Percentiles rank a stretch among this genome's conserved stretches.
Conservation (phyloP, 2,113 vertebrate genomes). For the Gracilinanus agilis region DNA sequence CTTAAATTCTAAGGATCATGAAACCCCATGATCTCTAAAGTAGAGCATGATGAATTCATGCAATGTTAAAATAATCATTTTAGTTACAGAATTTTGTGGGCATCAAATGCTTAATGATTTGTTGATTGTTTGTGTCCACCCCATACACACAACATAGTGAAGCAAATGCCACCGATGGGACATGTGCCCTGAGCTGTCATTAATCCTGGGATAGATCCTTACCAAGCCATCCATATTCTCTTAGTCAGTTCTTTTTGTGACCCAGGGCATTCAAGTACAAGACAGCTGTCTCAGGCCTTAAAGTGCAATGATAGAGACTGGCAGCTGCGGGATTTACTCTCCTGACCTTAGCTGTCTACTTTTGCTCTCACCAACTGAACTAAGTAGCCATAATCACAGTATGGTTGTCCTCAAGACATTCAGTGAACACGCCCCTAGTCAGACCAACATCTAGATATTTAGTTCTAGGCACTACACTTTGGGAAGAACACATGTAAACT, state of each 20-base stretch:
- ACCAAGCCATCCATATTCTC: neutral
- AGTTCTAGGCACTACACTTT: neutral
- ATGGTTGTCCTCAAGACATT: neutral
- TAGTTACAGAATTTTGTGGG: neutral
- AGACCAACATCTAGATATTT: neutral
- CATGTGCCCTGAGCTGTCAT: neutral
- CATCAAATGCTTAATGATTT: neutral
- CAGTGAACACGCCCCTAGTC: neutral
- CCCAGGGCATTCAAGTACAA: neutral
- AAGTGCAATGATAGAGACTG: neutral
- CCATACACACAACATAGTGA: neutral
- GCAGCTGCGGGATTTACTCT: neutral
- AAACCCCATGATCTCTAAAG: neutral
- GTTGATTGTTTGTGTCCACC: neutral
- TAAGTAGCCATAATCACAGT: neutral
- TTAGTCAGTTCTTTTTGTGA: neutral
- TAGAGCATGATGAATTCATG: neutral
- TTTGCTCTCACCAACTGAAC: neutral
- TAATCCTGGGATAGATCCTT: neutral
- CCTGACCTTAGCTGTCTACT: neutral
- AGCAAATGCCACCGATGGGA: neutral
- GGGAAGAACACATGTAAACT: neutral
- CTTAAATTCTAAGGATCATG: neutral
- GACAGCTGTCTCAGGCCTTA: neutral
- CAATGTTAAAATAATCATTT: neutral